Evolutionary conservation across 2,797 vertebrate species (phyloP), one percentile per base, ranked within the genome.

Genomic region (Diceros bicornis): DNA sequence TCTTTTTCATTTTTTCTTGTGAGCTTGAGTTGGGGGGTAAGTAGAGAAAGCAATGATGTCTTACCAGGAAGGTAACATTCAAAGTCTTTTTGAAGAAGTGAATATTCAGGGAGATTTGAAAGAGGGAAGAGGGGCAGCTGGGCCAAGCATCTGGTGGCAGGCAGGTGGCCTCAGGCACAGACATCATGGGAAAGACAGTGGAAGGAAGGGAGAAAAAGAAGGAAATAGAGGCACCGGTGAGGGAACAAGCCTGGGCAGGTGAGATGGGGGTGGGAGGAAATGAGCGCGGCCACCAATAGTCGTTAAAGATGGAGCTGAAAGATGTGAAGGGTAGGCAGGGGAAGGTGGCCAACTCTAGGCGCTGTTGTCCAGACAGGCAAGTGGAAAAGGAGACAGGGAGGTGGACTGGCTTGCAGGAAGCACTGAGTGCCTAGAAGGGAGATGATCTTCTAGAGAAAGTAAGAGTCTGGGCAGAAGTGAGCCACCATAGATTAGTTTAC

Each of bases 61-160:
- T 97, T 87, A 44, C 25, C 7, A 69, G 88, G 64, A 90, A 57
- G 25, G 8, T 57, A 52, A 82, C 29, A 25, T 88, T 94, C 29
- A 88, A 81, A 68, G 32, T 27, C 37, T 61, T 89, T 81, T 68
- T 57, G 20, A 86, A 92, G n/a, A 83, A 78, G 29, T 57, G 74
- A 52, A 25, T 55, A 69, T 82, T 94, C 74, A 89, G 74, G 52
- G 87, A 74, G 74, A 96, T 37, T 91, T 79, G 78, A 57, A 90
- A 81, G 77, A 69, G 61, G 29, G 25, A 52, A 74, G 14, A 34
- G 16, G 69, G 57, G n/a, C 23, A 37, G 29, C 14, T 16, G 78
- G 72, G 62, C 47, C 41, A 23, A 23, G 32, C 68, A 41, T 34
- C 14, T 44, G 23, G 74, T 44, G 29, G 64, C 34, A 41, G 77